A percentile compares a stretch with the other conserved stretches of the same genome.
Conservation (phyloP, 2,888 invertebrate genomes). For the Eulithis prunata region DNA sequence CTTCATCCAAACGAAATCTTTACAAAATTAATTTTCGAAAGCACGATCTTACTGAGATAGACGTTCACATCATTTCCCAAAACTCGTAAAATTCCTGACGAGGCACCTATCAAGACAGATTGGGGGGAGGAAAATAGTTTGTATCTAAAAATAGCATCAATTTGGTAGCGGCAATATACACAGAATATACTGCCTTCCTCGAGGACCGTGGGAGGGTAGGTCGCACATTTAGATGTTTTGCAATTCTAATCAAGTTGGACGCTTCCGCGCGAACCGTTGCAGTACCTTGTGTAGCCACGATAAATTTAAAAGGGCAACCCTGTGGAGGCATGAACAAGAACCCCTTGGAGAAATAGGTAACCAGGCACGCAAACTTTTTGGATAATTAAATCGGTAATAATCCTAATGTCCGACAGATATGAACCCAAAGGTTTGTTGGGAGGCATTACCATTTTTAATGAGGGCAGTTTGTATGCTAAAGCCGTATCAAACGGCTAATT, state of each 20-base stretch:
- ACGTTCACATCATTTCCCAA: constrained; percentile 44
- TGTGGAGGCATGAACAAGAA: constrained; percentile 19
- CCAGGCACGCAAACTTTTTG: constrained; percentile 55
- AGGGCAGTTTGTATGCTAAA: constrained; percentile 25
- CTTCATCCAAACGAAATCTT: constrained; percentile 19
- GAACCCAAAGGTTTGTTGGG: constrained; percentile 41
- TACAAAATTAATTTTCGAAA: constrained; percentile 38
- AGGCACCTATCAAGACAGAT: constrained; percentile 46
- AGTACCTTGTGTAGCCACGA: constrained; percentile 48
- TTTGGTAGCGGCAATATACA: constrained; percentile 40
- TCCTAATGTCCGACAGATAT: constrained; percentile 51
- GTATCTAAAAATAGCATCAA: constrained; percentile 45
- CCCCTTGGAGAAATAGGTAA: constrained; percentile 43
- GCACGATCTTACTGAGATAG: constrained; percentile 27
- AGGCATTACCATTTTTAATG: constrained; percentile 41
- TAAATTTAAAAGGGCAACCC: constrained; percentile 52
- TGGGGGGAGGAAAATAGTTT: constrained; percentile 40
- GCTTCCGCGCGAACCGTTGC: constrained; percentile 49
- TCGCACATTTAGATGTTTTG: constrained; percentile 52
- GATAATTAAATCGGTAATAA: constrained; percentile 58
- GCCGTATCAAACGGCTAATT: constrained; percentile 9
- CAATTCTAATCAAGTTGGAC: constrained; percentile 60
- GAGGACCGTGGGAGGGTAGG: constrained; percentile 50
- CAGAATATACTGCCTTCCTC: constrained; percentile 40
- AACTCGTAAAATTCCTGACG: constrained; percentile 47